Base-by-base conservation (phyloP, 2,888 invertebrate genomes). In the Ferdinandea cuprea region DNA sequence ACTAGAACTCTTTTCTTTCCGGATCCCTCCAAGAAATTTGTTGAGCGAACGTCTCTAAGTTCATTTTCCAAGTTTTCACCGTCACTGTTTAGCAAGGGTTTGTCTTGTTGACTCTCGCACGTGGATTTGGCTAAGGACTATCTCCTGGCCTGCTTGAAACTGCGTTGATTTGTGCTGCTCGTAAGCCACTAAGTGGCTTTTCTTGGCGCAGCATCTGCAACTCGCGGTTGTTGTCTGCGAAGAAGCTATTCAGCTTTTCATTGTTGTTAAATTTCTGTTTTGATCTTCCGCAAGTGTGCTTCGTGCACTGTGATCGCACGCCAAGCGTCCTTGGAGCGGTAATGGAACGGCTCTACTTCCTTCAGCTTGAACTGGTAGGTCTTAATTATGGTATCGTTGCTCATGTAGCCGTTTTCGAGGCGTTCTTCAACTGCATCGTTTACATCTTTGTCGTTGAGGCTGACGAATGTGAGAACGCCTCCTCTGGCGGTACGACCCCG, bases 331-430 rank as follows among this genome's bases (percentile, higher is more conserved):
- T 95, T 94, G 0, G 99, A 96, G 86, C 99, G 93, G 91, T 99
- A 99, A 85, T 96, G 93, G 91, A 99, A 99, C 0, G 98, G 96
- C 89, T 99, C 99, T 56, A 99, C 95, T 91, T 99, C 98, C 84
- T 98, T 96, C 90, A 99, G 92, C 87, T 96, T 96, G 89, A 99
- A 99, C 89, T 97, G 95, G 91, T 98, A 99, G 71, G 96, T 95
- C 93, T 93, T 92, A 92, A 94, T 94, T 85, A 95, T 91, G 50
- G 94, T 92, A 80, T 93, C 92, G 35, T 93, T 92, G 78, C 92
- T 92, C 46, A 93, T 93, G 85, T 95, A 94, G 50, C 94, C 94
- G 76, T 92, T 92, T 61, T 94, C 93, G 8, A 97, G 91, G 87
- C 94, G 93, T 65, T 94, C 92, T 88, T 98, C 97, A 0, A 98